A percentile compares a stretch with the other conserved stretches of the same genome.
phyloP scores from a whole-genome alignment of 1,140 invertebrate genomes.

The Solenopsis invicta region DNA sequence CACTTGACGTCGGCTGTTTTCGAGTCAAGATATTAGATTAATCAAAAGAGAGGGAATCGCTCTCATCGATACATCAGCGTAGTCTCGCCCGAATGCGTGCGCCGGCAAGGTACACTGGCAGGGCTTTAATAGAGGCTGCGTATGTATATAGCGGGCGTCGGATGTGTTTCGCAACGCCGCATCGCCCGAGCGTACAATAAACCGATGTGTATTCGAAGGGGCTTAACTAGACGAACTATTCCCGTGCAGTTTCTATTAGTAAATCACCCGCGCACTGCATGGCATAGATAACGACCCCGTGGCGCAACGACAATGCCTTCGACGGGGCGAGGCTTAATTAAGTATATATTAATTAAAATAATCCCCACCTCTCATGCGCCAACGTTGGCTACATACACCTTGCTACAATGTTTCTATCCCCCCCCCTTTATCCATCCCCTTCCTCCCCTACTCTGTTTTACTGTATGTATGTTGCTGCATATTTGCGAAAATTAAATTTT shows the following conservation, averaged over 20 bases:
- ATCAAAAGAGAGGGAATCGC: constrained; percentile 53
- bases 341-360: constrained; percentile 85
- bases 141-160: constrained; percentile 36
- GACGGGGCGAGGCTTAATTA: constrained; percentile 81
- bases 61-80: constrained; percentile 69
- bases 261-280: constrained; percentile 80
- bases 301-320: constrained; percentile 77
- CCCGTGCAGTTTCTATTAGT: constrained; percentile 82
- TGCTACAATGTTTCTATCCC: constrained; percentile 50
- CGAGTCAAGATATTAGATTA: constrained; percentile 54
- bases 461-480: constrained; percentile 9
- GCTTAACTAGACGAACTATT: constrained; percentile 80
- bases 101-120: constrained; percentile 54
- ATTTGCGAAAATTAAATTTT: constrained; percentile 60
- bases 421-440: constrained; percentile 13
- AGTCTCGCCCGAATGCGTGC: constrained; percentile 58
- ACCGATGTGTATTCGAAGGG: constrained; percentile 76
- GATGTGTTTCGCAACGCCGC: constrained; percentile 65
- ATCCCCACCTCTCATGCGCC: constrained; percentile 5
- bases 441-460: not conserved
- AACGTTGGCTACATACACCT: not conserved
- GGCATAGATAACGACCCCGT: constrained; percentile 78
- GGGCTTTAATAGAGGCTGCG: constrained; percentile 70
- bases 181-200: constrained; percentile 73
- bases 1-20: not conserved